Percentiles rank a stretch among this genome's conserved stretches.
Conservation (phyloP, 2,888 invertebrate genomes). For the Hartigia nigra region DNA sequence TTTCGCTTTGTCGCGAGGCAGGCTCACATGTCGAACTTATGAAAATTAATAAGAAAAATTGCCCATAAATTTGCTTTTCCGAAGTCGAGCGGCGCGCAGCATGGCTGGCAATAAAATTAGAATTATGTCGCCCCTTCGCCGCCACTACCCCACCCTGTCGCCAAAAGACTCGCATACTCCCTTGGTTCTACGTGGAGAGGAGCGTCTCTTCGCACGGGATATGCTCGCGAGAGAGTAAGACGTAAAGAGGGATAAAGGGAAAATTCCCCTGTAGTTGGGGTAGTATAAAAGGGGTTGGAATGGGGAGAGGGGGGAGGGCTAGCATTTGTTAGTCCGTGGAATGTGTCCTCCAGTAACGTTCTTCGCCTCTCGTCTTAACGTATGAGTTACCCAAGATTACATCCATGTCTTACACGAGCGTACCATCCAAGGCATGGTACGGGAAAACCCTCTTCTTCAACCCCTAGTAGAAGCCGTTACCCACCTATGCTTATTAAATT, state of each 20-base stretch:
- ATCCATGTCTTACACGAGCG: slow-evolving; percentile 51
- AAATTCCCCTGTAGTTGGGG: slow-evolving; percentile 17
- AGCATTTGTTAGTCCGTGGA: slow-evolving; percentile 61
- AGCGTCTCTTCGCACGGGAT: not conserved
- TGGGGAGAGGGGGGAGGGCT: slow-evolving; percentile 18
- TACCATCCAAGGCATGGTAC: not conserved
- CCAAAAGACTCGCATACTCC: slow-evolving; percentile 9
- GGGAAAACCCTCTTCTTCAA: slow-evolving; percentile 34
- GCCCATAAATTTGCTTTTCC: slow-evolving; percentile 60
- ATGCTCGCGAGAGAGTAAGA: slow-evolving; percentile 8
- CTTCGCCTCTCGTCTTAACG: slow-evolving; percentile 46
- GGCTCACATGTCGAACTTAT: slow-evolving; percentile 63
- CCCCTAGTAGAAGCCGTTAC: slow-evolving; percentile 25
- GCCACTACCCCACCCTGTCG: slow-evolving; percentile 17
- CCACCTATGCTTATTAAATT: slow-evolving; percentile 57
- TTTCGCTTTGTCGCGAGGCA: slow-evolving; percentile 50
- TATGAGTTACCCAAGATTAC: slow-evolving; percentile 63
- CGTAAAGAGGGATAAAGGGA: slow-evolving; percentile 24
- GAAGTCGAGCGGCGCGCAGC: slow-evolving; percentile 40
- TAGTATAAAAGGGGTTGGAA: not conserved
- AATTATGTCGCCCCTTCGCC: slow-evolving; percentile 55
- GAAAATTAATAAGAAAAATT: slow-evolving; percentile 67
- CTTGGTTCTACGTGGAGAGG: not conserved
- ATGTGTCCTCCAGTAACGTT: slow-evolving; percentile 48
- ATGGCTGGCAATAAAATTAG: slow-evolving; percentile 62